Conservation (phyloP, 2,797 vertebrate genomes). For the Argya squamiceps region DNA sequence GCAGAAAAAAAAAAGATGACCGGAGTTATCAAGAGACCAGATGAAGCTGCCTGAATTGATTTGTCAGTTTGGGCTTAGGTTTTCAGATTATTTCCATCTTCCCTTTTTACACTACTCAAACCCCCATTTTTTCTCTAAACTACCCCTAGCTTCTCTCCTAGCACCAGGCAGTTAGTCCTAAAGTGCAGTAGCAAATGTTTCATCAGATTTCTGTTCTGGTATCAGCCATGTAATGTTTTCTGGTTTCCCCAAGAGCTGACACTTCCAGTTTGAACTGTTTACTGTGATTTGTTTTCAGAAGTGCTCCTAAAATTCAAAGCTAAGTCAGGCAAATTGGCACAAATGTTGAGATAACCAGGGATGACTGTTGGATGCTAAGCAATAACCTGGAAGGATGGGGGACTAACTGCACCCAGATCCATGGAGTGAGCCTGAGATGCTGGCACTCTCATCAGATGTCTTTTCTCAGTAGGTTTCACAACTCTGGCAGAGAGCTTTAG, state of each 20-base stretch:
- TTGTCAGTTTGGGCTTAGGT: not conserved
- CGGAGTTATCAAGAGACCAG: not conserved
- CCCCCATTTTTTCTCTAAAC: not conserved
- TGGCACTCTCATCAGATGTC: not conserved
- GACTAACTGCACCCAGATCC: not conserved
- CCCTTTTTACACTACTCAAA: not conserved
- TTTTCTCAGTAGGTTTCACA: not conserved
- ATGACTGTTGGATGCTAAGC: not conserved
- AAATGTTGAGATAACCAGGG: not conserved
- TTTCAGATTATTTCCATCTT: not conserved
- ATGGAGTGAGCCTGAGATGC: not conserved
- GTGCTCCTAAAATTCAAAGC: not conserved
- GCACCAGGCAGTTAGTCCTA: not conserved
- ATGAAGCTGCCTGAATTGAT: not conserved
- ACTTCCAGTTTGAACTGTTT: not conserved
- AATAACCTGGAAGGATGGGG: not conserved
- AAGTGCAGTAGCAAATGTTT: not conserved
- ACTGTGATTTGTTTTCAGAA: not conserved
- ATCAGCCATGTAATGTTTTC: not conserved
- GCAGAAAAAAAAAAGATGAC: not conserved
- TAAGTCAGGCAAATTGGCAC: not conserved
- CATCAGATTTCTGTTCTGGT: not conserved
- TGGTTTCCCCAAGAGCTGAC: not conserved
- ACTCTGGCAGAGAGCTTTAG: not conserved
- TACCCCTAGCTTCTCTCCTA: not conserved